Base-by-base conservation (phyloP, 1,140 invertebrate genomes). In the Anastrepha obliqua region DNA sequence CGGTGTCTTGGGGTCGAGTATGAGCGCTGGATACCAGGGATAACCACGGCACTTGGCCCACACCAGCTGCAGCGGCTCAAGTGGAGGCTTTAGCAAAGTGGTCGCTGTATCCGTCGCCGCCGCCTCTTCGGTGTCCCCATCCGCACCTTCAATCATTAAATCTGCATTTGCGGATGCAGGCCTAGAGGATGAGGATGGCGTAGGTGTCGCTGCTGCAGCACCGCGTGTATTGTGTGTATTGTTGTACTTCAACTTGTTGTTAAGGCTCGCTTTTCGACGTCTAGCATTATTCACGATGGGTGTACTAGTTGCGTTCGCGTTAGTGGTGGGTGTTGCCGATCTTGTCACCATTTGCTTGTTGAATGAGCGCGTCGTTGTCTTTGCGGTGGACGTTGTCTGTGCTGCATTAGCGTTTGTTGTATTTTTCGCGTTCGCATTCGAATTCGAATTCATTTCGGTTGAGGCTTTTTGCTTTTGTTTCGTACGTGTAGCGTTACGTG, bases 11-110 rank as follows among this genome's bases (percentile, higher is more conserved):
- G 98, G 98, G 94, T 99, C 97, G 78, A 99, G 98, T 70, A 99
- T 98, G 85, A 99, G 94, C 1, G 98, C 98, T 59, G 98, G 98
- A 94, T 99, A 99, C 98, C 98, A 99, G 5, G 98, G 98, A 94
- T 98, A 99, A 3, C 98, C 98, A 88, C 98, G 95, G 94, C 98
- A 99, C 92, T 99, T 99, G 0, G 98, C 98, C 98, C 98, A 99
- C 1, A 99, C 98, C 9, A 99, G 95, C 93, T 99, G 98, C 39
- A 99, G 93, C 2, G 97, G 97, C 90, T 97, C 96, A 58, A 98
- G 88, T n/a, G 91, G 88, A 7, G 92, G 91, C 55, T 91, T 93
- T 13, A 91, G 65, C 47, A 89, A 60, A 60, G 89, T 90, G 74
- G 87, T 15, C 20, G 78, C 39, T 11, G 88, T n/a, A 8, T 78